Evolutionary conservation across 2,797 vertebrate genomes (phyloP).

Genomic region (Chiloscyllium punctatum): DNA sequence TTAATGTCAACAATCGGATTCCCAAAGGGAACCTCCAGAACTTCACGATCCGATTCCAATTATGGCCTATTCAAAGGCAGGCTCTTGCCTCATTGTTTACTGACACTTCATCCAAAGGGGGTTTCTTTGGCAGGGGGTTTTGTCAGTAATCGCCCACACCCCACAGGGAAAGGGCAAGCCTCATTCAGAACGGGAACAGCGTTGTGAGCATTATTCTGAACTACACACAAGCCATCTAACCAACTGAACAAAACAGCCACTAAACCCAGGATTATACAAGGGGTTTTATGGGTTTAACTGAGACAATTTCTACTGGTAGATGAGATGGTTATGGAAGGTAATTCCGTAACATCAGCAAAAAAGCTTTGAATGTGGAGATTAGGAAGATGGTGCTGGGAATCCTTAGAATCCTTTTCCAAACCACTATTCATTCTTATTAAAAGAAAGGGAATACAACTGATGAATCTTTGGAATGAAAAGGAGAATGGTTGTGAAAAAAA

Average conservation of each 20-base stretch:
- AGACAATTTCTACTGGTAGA: not conserved
- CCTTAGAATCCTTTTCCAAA: not conserved
- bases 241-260: no score
- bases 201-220: no score
- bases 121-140: no score
- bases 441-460: not conserved
- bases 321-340: not conserved
- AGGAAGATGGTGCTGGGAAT: not conserved
- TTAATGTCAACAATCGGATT: not conserved
- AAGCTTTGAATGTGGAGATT: not conserved
- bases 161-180: no score
- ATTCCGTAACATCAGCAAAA: not conserved
- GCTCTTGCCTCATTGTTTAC: no score
- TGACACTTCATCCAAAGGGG: no score
- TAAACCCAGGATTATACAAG: not conserved
- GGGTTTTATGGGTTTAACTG: no score
- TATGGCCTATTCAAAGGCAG: no score
- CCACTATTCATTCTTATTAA: not conserved
- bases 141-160: no score
- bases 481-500: not conserved
- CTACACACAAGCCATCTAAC: no score
- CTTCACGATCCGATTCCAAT: no score
- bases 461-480: not conserved
- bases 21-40: not conserved
- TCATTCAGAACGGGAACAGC: no score